phyloP scores from a whole-genome alignment of 1,140 invertebrate genomes.

The Brachionus asplanchnoidis region DNA sequence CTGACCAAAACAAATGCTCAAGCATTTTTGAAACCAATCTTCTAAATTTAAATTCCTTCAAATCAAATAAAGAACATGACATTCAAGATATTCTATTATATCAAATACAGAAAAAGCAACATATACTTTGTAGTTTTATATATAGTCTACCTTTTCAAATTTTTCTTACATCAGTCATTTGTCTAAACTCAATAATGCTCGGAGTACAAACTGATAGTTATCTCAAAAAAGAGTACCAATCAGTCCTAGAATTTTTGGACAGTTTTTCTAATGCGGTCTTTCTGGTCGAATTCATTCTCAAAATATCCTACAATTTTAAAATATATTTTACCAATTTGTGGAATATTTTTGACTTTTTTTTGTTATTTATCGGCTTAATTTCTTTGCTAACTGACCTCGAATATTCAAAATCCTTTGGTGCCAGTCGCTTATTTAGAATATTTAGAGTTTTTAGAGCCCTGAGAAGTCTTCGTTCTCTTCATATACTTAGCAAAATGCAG shows the following conservation, averaged over 20 bases:
- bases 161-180: not conserved
- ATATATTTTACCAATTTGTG: slow-evolving; percentile 12
- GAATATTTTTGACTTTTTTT: slow-evolving; percentile 26
- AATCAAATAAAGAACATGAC: not conserved
- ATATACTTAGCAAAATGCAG: not conserved
- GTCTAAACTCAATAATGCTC: slow-evolving; percentile 3
- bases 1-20: not conserved
- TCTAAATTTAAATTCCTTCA: not conserved
- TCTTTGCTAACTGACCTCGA: not conserved
- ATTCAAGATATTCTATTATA: not conserved
- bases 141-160: slow-evolving; percentile 24
- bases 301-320: slow-evolving; percentile 29
- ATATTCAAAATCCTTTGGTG: slow-evolving; percentile 17
- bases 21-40: not conserved
- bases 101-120: not conserved
- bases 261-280: slow-evolving; percentile 20
- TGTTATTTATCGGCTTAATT: slow-evolving; percentile 1
- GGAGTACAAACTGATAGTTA: not conserved
- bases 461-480: not conserved
- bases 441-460: slow-evolving; percentile 10
- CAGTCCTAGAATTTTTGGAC: slow-evolving; percentile 5
- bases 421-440: not conserved
- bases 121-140: not conserved
- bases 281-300: slow-evolving; percentile 7
- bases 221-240: slow-evolving; percentile 4